These are phyloP conservation scores for Atta texana DNA, from an alignment of 1,140 invertebrate species.

Conservation along the genomic window DNA sequence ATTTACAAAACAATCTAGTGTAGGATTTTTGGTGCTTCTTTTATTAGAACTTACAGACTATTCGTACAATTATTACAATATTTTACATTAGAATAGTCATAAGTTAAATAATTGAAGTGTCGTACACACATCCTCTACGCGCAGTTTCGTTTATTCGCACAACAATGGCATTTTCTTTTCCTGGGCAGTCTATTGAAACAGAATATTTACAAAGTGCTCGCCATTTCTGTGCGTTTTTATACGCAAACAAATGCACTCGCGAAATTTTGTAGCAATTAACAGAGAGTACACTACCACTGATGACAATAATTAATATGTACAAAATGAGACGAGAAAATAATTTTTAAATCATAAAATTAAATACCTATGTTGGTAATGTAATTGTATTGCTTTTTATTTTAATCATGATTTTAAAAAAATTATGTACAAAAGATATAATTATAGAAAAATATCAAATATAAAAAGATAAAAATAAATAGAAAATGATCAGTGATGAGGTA, in stretches of 20 bases:
- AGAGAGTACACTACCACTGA: constrained; percentile 38
- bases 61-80: constrained; percentile 81
- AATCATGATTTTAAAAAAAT: background rate
- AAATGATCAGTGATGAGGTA: constrained; percentile 47
- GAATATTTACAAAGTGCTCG: constrained; percentile 59
- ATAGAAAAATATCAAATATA: background rate
- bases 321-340: background rate
- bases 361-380: background rate
- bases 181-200: constrained; percentile 50
- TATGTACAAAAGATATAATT: background rate
- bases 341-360: background rate
- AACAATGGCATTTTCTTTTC: constrained; percentile 49
- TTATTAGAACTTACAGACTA: constrained; percentile 81
- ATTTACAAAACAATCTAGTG: constrained; percentile 33
- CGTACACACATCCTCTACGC: constrained; percentile 69
- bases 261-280: constrained; percentile 38
- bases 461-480: background rate
- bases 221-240: constrained; percentile 21
- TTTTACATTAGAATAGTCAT: constrained; percentile 80
- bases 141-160: constrained; percentile 59
- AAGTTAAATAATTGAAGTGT: constrained; percentile 78
- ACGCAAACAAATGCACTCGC: constrained; percentile 10
- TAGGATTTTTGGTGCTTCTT: constrained; percentile 72
- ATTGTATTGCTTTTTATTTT: background rate
- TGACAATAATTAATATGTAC: background rate